Evolutionary conservation across 2,888 invertebrate species (phyloP), one percentile per base, ranked within the genome.

Genomic region (Calephelis perditalis): DNA sequence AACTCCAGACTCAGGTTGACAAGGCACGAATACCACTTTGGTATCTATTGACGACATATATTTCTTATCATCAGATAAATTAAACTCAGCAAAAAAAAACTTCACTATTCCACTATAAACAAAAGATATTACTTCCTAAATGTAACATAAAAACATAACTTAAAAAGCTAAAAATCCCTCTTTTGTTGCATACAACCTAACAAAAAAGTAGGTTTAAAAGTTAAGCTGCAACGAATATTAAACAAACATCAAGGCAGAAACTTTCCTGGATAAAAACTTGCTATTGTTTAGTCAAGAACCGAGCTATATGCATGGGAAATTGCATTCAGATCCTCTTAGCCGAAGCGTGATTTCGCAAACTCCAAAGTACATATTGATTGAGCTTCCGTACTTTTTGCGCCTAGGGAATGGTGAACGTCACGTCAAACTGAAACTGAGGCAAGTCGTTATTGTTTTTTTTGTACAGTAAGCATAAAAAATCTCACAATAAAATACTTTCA

Each of bases 191-290:
- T 40, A 4, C 6, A 40, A 8, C 8, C 40, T 6, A 1, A 40
- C 8, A 40, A 40, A 40, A 40, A 40, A 7, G 40, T 26, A 40
- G 40, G 40, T 40, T 40, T 8, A 40, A 5, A 6, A 40, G 40
- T 40, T 40, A 40, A 40, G 8, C 40, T 40, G 3, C 49, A 61
- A 64, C 57, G 60, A 60, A 59, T 54, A 59, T 64, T 62, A 65
- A 65, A 65, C 64, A 58, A 60, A 64, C 57, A 62, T 61, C 57
- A 62, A 63, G 58, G 59, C 47, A 54, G 60, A 56, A 68, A 66
- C 64, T 69, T 67, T 66, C 62, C 56, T 56, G 54, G 57, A 64
- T 65, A 66, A 68, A 68, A 66, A 67, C 58, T 68, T 64, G 57
- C 44, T 57, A 63, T 63, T 63, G 59, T 55, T 63, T 57, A 52